Evolutionary conservation across 2,113 vertebrate genomes (phyloP), one percentile per base, ranked within the genome.

Genomic region (Apus apus): DNA sequence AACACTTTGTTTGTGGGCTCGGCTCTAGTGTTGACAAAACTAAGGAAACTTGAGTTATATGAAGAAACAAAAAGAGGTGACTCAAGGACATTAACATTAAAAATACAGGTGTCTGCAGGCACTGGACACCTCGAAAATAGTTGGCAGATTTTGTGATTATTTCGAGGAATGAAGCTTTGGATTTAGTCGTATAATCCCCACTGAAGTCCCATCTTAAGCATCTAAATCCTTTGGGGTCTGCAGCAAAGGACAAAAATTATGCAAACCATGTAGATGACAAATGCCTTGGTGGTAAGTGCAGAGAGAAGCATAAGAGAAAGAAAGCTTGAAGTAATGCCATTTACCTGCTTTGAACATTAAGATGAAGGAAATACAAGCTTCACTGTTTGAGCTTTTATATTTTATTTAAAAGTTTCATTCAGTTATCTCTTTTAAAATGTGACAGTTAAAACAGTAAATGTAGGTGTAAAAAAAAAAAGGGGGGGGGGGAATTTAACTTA

Each of bases 271-370:
- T 85, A 92, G 36, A 32, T 96, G 94, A 97, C 82, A 84, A 96
- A 91, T 96, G 79, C 58, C 76, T 92, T 82, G 38, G 30, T 65
- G 51, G 16, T 90, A 88, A 85, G 56, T n/a, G 30, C 57, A 61
- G 38, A 83, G 50, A 84, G 57, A 90, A 93, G 23, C 36, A 45
- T 57, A 86, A 90, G 68, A 90, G 58, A 81, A 85, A 77, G 56
- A 46, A 88, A 82, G 23, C 26, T 81, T 94, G 89, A 93, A 94
- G 81, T 81, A 86, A 72, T 60, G 74, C 74, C 81, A 93, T 10
- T 66, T 96, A 90, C 51, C 66, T 86, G 61, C 76, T 95, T 92
- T 93, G 94, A 90, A 94, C 71, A 53, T 53, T 76, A 93, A 87
- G 71, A 86, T 85, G n/a, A 70, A 94, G 83, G 74, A 96, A 95